phyloP scores from a whole-genome alignment of 2,797 vertebrate species.

The Liparis tanakae region DNA sequence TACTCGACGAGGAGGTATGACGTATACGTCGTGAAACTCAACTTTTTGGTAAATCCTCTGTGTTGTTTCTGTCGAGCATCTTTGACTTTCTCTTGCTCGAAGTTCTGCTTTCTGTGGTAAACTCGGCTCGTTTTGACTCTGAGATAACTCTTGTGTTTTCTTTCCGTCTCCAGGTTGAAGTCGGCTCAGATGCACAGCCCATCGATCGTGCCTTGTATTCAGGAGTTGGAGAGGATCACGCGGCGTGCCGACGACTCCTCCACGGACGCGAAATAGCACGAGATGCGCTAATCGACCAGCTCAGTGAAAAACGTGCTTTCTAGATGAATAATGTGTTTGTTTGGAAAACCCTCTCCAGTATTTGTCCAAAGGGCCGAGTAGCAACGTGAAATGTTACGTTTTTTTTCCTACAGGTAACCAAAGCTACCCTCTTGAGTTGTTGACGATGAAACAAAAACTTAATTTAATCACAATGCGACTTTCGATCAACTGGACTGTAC shows the following conservation, averaged over 20 bases:
- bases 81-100: neutral
- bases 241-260: constrained; percentile 40
- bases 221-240: constrained; percentile 76
- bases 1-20: neutral
- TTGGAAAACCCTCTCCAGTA: constrained; percentile 35
- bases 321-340: constrained; percentile 18
- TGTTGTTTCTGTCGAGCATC: neutral
- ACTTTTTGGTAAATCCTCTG: neutral
- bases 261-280: constrained; percentile 53
- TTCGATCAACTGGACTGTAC: neutral
- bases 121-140: neutral
- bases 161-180: constrained; percentile 68
- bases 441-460: constrained; percentile 17
- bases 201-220: constrained; percentile 71
- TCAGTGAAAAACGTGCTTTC: neutral
- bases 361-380: constrained; percentile 39
- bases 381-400: constrained; percentile 4
- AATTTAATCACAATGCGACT: constrained; percentile 26
- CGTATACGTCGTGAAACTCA: no score
- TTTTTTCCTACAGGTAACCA: constrained; percentile 7
- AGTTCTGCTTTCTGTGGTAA: neutral
- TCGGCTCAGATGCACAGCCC: constrained; percentile 73
- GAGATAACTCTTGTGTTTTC: neutral
- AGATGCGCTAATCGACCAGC: neutral
- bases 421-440: neutral